These are phyloP conservation scores for Myotis planiceps DNA, from an alignment of 2,797 vertebrate genomes.

Conservation along the genomic window DNA sequence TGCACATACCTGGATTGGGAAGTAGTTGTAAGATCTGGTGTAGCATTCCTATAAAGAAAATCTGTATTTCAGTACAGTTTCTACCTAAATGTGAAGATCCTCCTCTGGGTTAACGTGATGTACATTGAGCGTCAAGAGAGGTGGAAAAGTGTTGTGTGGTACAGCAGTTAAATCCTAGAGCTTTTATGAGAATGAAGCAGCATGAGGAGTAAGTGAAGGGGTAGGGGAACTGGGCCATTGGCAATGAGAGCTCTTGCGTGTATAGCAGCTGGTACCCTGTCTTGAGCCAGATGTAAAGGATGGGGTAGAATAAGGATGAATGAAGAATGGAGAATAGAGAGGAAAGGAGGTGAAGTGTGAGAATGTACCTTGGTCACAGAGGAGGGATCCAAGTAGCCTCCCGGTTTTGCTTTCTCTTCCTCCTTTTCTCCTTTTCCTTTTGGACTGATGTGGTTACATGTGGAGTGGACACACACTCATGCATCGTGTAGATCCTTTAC, in stretches of 20 bases:
- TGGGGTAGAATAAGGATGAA: neutral
- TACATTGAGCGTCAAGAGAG: neutral
- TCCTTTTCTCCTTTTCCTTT: neutral
- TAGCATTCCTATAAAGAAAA: neutral
- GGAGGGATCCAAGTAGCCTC: neutral
- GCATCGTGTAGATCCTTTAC: neutral
- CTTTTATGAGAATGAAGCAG: neutral
- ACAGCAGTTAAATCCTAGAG: neutral
- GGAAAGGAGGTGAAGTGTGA: neutral
- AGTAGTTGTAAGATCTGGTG: neutral
- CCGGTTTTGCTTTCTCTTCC: neutral
- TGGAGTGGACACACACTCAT: neutral
- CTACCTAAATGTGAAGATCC: neutral
- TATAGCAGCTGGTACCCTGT: neutral
- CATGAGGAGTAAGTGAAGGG: neutral
- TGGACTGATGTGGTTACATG: neutral
- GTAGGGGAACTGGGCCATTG: neutral
- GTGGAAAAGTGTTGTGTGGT: neutral
- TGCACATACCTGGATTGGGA: neutral
- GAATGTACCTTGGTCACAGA: neutral
- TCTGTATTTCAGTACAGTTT: neutral
- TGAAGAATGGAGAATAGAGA: neutral
- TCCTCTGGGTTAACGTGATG: neutral
- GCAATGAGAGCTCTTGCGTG: neutral
- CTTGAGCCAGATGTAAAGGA: neutral